These are phyloP conservation scores for Bembecia ichneumoniformis DNA, from an alignment of 2,888 invertebrate genomes.

Conservation along the genomic window DNA sequence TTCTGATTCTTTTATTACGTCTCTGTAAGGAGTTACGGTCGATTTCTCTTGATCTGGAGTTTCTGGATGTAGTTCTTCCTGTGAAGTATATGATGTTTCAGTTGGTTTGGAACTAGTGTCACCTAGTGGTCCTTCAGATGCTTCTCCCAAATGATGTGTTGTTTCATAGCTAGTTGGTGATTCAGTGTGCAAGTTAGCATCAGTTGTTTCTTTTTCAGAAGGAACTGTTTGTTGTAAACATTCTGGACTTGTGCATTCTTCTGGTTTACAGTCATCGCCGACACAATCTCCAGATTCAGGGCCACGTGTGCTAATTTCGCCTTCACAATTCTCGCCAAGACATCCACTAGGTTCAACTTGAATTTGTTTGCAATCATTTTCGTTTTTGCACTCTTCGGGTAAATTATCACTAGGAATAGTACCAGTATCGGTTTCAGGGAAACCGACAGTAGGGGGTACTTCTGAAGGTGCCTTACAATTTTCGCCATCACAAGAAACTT, in stretches of 20 bases:
- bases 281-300: conserved; percentile 26
- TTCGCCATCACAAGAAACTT: not conserved
- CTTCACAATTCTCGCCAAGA: not conserved
- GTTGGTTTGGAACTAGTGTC: too few relatives aligned
- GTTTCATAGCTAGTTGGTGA: too few relatives aligned
- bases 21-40: too few relatives aligned
- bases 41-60: too few relatives aligned
- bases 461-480: not conserved
- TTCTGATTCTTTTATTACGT: too few relatives aligned
- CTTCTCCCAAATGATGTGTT: too few relatives aligned
- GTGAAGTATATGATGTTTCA: too few relatives aligned
- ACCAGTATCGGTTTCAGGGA: not conserved
- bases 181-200: not conserved
- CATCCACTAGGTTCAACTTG: not conserved
- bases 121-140: too few relatives aligned
- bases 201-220: not conserved
- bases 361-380: conserved; percentile 8
- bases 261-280: conserved; percentile 32
- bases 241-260: conserved; percentile 25
- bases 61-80: too few relatives aligned
- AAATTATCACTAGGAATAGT: not conserved
- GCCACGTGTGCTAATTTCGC: not conserved
- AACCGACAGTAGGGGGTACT: not conserved
- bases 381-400: conserved; percentile 20
- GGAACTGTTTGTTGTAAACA: conserved; percentile 18